These are phyloP conservation scores for Parazoanthus swiftii DNA, from an alignment of 92 coral and sea anemone species.

Conservation along the genomic window DNA sequence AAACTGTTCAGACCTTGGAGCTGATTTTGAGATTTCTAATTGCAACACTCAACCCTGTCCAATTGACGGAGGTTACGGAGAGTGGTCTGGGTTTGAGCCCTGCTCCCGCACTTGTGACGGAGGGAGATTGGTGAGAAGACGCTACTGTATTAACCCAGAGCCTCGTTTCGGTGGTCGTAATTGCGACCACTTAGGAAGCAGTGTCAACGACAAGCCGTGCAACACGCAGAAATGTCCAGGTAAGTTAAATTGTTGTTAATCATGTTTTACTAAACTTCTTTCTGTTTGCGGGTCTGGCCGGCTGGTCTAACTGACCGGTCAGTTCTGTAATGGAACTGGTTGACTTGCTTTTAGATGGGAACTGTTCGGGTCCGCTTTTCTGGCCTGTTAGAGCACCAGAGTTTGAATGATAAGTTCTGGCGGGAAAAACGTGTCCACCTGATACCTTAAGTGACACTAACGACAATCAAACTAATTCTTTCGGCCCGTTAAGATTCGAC, in stretches of 20 bases:
- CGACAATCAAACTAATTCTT: too few species aligned
- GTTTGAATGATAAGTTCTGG: background rate
- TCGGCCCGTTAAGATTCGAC: too few species aligned
- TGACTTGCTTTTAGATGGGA: background rate
- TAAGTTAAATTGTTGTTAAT: conserved; percentile 9
- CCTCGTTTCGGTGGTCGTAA: conserved; percentile 80
- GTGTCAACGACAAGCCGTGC: conserved; percentile 53
- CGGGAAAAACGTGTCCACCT: too few species aligned
- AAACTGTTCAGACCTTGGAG: conserved; percentile 66
- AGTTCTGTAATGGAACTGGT: background rate
- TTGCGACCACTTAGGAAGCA: conserved; percentile 65
- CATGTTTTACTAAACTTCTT: too few species aligned
- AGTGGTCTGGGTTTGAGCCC: conserved; percentile 74
- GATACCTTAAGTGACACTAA: too few species aligned
- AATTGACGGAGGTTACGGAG: conserved; percentile 68
- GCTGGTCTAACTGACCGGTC: too few species aligned
- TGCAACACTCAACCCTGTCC: conserved; percentile 75
- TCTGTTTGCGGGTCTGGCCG: background rate
- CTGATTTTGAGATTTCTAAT: conserved; percentile 39
- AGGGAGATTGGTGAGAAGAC: conserved; percentile 59
- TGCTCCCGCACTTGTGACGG: conserved; percentile 77
- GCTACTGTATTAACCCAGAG: conserved; percentile 81
- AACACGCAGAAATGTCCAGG: conserved; percentile 78
- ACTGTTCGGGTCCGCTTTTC: background rate
- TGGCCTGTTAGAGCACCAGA: background rate